Percentiles rank a stretch among this genome's conserved stretches.
Evolutionary conservation across 2,113 vertebrate genomes (phyloP).

Genomic region (Monopterus albus): DNA sequence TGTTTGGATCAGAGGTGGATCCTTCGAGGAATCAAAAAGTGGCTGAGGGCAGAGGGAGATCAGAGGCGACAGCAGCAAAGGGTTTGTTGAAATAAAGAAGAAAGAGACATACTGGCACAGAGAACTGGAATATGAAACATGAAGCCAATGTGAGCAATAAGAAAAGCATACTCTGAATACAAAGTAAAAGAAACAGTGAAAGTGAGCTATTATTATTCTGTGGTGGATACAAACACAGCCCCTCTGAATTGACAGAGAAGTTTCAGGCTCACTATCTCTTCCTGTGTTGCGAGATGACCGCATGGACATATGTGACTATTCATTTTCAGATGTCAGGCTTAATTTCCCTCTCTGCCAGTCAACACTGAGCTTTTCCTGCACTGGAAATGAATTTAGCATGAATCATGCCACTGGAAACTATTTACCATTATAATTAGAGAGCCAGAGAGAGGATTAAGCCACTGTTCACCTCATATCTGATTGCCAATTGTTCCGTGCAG

Average conservation of each 20-base stretch:
- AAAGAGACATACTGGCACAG: not conserved
- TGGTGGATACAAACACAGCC: not conserved
- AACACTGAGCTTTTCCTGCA: conserved; percentile 14
- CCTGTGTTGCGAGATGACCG: conserved; percentile 3
- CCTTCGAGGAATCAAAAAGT: not conserved
- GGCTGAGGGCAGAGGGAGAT: not conserved
- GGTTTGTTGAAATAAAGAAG: not conserved
- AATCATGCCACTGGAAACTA: conserved; percentile 36
- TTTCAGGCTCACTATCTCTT: not conserved
- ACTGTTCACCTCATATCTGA: conserved; percentile 40
- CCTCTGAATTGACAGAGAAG: not conserved
- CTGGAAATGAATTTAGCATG: conserved; percentile 24
- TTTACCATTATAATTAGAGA: conserved; percentile 58
- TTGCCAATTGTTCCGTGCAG: conserved; percentile 45
- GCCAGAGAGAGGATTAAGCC: conserved; percentile 38
- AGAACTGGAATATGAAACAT: not conserved
- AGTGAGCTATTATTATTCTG: not conserved
- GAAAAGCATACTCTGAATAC: not conserved
- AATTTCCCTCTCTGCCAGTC: conserved; percentile 42
- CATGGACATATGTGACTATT: conserved; percentile 2
- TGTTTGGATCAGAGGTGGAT: not conserved
- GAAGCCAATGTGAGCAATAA: not conserved
- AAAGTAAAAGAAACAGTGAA: not conserved
- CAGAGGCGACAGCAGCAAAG: conserved; percentile 6
- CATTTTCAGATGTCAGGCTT: conserved; percentile 33